phyloP scores from a whole-genome alignment of 1,140 invertebrate genomes.

The Drosophila setifemur region DNA sequence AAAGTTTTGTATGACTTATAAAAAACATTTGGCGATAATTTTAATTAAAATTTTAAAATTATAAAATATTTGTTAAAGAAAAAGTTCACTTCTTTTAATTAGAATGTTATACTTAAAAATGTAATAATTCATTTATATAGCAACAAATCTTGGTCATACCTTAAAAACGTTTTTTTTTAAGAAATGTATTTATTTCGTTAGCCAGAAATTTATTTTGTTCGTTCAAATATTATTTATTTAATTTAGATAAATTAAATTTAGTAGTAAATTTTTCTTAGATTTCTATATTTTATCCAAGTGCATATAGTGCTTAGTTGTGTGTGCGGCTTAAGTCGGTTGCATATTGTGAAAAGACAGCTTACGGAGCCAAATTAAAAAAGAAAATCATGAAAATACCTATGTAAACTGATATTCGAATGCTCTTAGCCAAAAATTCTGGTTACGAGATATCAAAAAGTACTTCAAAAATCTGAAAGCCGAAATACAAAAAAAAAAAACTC shows the following conservation, averaged over 20 bases:
- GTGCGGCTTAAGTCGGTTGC: slow-evolving; percentile 11
- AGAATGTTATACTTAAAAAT: not conserved
- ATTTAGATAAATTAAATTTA: too few relatives aligned
- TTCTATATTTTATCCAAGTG: not conserved
- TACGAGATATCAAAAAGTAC: slow-evolving; percentile 1
- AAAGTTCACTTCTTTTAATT: too few relatives aligned
- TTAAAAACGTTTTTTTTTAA: not conserved
- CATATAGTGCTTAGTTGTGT: too few relatives aligned
- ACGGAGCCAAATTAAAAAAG: slow-evolving; percentile 15
- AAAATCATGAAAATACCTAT: slow-evolving; percentile 58
- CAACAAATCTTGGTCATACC: too few relatives aligned
- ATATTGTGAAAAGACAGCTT: slow-evolving; percentile 16
- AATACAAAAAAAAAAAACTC: slow-evolving; percentile 6
- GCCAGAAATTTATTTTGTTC: too few relatives aligned
- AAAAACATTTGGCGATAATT: too few relatives aligned
- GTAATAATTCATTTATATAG: too few relatives aligned
- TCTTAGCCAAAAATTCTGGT: slow-evolving; percentile 8
- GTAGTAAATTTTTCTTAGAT: too few relatives aligned
- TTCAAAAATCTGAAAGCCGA: not conserved
- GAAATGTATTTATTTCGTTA: not conserved
- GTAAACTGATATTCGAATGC: slow-evolving; percentile 43
- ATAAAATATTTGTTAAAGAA: too few relatives aligned
- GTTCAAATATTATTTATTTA: too few relatives aligned
- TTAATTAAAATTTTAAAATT: too few relatives aligned
- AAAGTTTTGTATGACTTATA: too few relatives aligned